Conservation (phyloP, 92 coral and sea anemone genomes). For the Palythoa grandis region DNA sequence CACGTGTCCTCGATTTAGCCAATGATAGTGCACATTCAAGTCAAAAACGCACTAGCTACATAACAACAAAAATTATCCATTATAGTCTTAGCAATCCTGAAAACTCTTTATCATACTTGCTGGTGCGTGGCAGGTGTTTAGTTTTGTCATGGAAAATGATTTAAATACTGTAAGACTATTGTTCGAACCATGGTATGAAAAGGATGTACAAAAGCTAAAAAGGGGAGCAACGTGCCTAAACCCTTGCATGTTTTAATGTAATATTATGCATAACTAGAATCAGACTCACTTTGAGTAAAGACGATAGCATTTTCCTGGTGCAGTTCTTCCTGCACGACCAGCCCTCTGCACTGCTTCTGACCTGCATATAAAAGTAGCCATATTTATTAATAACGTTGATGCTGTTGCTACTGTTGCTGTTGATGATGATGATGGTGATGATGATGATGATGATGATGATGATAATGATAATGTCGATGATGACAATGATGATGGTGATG, state of each 20-base stretch:
- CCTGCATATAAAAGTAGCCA: slow-evolving; percentile 38
- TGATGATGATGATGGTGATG: not conserved
- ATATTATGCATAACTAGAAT: not conserved
- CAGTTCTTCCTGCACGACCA: slow-evolving; percentile 96
- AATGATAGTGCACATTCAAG: too few species aligned
- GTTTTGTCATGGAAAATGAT: too few species aligned
- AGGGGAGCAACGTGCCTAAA: too few species aligned
- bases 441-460: too few species aligned
- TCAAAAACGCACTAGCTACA: too few species aligned
- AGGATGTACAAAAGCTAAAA: not conserved
- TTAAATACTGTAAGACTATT: not conserved
- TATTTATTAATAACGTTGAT: not conserved
- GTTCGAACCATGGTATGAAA: not conserved
- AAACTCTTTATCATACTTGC: not conserved
- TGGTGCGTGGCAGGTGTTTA: not conserved
- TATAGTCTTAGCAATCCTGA: not conserved
- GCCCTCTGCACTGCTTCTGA: slow-evolving; percentile 93
- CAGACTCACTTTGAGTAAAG: slow-evolving; percentile 71
- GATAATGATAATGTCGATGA: not conserved
- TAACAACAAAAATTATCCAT: not conserved
- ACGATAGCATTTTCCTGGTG: slow-evolving; percentile 87
- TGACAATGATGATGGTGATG: not conserved
- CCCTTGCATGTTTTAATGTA: not conserved
- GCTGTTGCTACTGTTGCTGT: not conserved
- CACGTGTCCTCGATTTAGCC: too few species aligned